phyloP scores from a whole-genome alignment of 2,113 vertebrate species.

The Oreochromis tanganicae region DNA sequence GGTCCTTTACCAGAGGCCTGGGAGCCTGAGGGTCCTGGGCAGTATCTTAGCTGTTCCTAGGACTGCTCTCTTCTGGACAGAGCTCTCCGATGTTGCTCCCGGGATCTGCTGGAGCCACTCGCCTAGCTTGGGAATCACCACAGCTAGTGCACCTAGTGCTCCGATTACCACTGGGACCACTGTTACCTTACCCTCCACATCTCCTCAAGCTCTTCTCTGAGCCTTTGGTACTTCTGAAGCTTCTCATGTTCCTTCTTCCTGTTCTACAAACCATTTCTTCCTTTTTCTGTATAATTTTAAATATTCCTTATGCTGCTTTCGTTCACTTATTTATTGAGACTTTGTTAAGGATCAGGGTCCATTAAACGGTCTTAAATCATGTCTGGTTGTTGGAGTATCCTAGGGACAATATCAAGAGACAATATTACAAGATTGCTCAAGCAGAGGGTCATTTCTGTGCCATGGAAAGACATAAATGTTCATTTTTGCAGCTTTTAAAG shows the following conservation, averaged over 20 bases:
- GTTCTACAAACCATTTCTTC: neutral
- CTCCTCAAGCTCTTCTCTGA: neutral
- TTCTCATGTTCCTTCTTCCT: neutral
- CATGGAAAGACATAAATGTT: neutral
- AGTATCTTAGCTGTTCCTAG: accelerated
- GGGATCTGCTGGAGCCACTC: accelerated
- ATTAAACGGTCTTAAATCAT: neutral
- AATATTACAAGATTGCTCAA: neutral
- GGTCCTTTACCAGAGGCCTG: no score
- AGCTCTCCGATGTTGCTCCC: neutral
- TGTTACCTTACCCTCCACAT: neutral
- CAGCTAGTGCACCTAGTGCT: neutral
- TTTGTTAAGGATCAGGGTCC: neutral
- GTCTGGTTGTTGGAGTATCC: neutral
- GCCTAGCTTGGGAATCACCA: neutral
- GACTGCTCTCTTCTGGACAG: neutral
- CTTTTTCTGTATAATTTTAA: neutral
- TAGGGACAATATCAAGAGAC: neutral
- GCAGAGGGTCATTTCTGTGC: neutral
- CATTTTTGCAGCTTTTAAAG: neutral
- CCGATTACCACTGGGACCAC: neutral
- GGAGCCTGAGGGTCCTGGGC: no score
- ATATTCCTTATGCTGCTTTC: neutral
- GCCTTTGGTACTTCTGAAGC: neutral
- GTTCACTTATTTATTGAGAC: neutral